These are phyloP conservation scores for Bruchidius siliquastri DNA, from an alignment of 2,888 invertebrate genomes.

Conservation along the genomic window DNA sequence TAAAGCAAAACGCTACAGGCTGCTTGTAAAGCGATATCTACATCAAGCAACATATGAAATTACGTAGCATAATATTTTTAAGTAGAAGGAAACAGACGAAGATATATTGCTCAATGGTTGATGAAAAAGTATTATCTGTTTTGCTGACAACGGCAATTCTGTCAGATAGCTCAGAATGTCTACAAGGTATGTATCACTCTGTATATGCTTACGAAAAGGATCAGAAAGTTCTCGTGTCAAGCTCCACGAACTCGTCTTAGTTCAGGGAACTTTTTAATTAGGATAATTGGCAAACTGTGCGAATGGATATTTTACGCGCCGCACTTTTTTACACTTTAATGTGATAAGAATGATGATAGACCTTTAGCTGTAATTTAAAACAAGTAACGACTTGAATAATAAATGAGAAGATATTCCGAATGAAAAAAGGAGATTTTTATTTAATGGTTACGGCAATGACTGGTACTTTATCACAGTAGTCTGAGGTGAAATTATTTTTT, in stretches of 20 bases:
- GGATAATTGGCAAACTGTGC: not conserved
- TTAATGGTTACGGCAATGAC: too few species aligned
- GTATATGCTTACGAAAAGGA: not conserved
- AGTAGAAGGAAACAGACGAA: too few species aligned
- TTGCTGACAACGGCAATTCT: too few species aligned
- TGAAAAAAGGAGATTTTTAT: not conserved
- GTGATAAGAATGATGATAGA: not conserved
- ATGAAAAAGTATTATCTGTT: too few species aligned
- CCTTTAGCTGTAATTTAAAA: not conserved
- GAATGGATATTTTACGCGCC: not conserved
- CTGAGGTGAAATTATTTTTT: too few species aligned
- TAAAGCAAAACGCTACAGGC: too few species aligned
- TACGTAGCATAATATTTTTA: too few species aligned
- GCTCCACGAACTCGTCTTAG: not conserved
- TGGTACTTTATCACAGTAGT: too few species aligned
- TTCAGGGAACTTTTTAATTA: not conserved
- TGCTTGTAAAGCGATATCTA: too few species aligned
- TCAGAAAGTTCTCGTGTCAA: not conserved
- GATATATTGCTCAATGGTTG: too few species aligned
- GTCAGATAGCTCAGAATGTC: too few species aligned
- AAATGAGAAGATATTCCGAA: not conserved
- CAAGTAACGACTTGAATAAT: not conserved
- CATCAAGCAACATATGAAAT: too few species aligned
- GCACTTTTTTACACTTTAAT: not conserved
- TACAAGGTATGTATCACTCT: not conserved